These are phyloP conservation scores for Eupsilia transversa DNA, from an alignment of 2,888 invertebrate species.

Conservation along the genomic window DNA sequence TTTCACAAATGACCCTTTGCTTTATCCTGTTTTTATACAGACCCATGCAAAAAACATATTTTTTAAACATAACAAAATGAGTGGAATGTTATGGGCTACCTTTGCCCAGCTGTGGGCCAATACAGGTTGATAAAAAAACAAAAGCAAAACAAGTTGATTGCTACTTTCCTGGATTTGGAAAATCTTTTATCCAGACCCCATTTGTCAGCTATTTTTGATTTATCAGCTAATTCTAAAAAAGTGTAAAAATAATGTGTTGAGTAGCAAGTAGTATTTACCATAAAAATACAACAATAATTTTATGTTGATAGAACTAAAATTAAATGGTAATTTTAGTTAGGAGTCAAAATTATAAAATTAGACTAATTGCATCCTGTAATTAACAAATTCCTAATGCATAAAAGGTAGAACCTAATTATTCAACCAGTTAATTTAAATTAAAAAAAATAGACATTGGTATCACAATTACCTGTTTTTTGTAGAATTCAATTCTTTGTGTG, in stretches of 20 bases:
- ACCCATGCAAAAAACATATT: not conserved
- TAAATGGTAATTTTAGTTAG: not conserved
- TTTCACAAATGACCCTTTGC: not conserved
- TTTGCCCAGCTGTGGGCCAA: no score
- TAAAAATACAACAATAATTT: not conserved
- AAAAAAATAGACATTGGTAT: not conserved
- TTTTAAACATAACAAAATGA: not conserved
- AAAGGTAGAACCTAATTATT: not conserved
- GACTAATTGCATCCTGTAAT: not conserved
- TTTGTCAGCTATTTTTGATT: not conserved
- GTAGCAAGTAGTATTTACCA: not conserved
- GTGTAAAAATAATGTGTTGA: no score
- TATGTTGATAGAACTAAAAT: not conserved
- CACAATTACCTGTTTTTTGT: not conserved
- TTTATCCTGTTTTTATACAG: conserved; percentile 26
- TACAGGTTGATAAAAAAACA: not conserved
- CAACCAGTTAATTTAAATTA: not conserved
- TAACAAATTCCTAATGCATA: not conserved
- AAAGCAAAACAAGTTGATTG: not conserved
- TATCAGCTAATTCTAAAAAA: not conserved
- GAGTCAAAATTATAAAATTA: not conserved
- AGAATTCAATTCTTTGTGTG: not conserved
- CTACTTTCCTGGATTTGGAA: not conserved
- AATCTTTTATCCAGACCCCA: not conserved
- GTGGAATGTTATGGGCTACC: no score